phyloP scores from a whole-genome alignment of 2,888 invertebrate genomes.

The Steinernema scapterisci region DNA sequence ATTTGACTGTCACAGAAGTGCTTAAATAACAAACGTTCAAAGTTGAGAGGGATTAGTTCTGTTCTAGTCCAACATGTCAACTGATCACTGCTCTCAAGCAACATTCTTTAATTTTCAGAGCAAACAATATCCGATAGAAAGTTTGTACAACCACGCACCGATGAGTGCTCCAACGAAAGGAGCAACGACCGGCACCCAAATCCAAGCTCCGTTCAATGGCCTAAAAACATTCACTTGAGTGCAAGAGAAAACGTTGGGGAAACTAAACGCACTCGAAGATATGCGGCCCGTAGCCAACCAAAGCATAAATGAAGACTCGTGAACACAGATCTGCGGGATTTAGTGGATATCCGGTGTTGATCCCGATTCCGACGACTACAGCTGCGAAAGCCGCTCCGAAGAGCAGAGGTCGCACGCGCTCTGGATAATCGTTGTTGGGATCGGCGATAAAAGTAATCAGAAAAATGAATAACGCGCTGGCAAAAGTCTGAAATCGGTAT shows the following conservation, averaged over 20 bases:
- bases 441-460: conserved; percentile 6
- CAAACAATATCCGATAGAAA: neutral
- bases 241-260: neutral
- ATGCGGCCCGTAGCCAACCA: conserved; percentile 22
- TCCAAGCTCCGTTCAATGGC: conserved; percentile 19
- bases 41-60: too few species aligned
- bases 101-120: too few species aligned
- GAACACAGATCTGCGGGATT: conserved; percentile 17
- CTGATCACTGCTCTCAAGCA: too few species aligned
- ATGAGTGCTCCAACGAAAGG: neutral
- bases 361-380: neutral
- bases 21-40: too few species aligned
- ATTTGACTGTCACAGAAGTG: too few species aligned
- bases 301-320: neutral
- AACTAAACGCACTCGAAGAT: conserved; percentile 24
- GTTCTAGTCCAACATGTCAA: too few species aligned
- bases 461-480: conserved; percentile 10
- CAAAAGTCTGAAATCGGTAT: neutral
- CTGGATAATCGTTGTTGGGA: neutral
- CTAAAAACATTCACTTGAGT: neutral
- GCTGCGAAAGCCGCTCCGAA: conserved; percentile 10
- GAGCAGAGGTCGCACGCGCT: neutral
- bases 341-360: conserved; percentile 24
- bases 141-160: conserved; percentile 8
- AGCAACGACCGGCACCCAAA: conserved; percentile 18